Conservation (phyloP, 2,113 vertebrate species). For the Perca flavescens region DNA sequence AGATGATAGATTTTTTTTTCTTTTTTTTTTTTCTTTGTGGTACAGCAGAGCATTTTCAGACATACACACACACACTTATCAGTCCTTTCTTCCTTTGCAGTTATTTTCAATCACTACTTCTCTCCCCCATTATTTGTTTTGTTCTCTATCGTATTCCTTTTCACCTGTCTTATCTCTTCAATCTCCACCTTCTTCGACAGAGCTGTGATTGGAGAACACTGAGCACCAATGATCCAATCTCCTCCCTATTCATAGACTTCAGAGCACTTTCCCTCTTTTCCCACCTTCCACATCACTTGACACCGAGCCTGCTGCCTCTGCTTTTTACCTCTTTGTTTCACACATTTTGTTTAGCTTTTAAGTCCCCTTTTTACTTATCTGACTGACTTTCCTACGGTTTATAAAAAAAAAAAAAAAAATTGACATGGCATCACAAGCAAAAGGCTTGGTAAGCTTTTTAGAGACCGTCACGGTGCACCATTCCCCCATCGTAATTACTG, state of each 20-base stretch:
- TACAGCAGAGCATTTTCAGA: slow-evolving; percentile 6
- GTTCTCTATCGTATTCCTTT: slow-evolving; percentile 32
- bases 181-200: slow-evolving; percentile 34
- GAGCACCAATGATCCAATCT: slow-evolving; percentile 58
- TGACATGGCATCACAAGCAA: slow-evolving; percentile 67
- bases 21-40: slow-evolving; percentile 7
- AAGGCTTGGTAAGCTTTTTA: slow-evolving; percentile 73
- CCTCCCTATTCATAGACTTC: slow-evolving; percentile 64
- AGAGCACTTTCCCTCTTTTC: background rate
- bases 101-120: slow-evolving; percentile 59
- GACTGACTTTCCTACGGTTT: slow-evolving; percentile 29
- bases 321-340: slow-evolving; percentile 65
- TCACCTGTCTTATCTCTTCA: slow-evolving; percentile 47
- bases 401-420: slow-evolving; percentile 3
- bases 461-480: slow-evolving; percentile 63
- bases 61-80: slow-evolving; percentile 26
- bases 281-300: slow-evolving; percentile 12
- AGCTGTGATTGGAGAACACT: slow-evolving; percentile 60
- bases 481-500: slow-evolving; percentile 75
- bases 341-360: slow-evolving; percentile 65
- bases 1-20: slow-evolving; percentile 44
- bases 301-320: slow-evolving; percentile 2
- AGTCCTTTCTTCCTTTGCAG: slow-evolving; percentile 38
- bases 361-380: slow-evolving; percentile 46
- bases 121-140: slow-evolving; percentile 43